These are phyloP conservation scores for Gymnoscelis rufifasciata DNA, from an alignment of 2,888 invertebrate genomes.

Conservation along the genomic window DNA sequence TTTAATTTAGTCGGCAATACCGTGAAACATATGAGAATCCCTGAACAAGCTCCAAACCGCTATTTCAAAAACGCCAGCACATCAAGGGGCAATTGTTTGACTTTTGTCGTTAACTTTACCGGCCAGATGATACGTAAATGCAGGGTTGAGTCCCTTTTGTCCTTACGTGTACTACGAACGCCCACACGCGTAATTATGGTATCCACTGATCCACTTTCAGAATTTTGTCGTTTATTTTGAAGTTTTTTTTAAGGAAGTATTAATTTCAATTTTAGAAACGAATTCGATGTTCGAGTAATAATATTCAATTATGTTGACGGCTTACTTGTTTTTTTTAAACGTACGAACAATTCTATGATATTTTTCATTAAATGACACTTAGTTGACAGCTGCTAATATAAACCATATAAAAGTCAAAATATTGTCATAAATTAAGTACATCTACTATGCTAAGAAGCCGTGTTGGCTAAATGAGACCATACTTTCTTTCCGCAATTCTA, in stretches of 20 bases:
- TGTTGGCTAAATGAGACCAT: no score
- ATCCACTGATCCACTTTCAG: slow-evolving; percentile 32
- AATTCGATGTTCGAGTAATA: no score
- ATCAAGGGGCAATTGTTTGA: slow-evolving; percentile 61
- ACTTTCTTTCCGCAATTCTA: no score
- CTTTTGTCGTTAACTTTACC: slow-evolving; percentile 54
- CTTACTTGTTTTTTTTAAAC: no score
- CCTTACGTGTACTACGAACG: slow-evolving; percentile 27
- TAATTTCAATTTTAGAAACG: no score
- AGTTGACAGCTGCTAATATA: no score
- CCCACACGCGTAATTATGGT: slow-evolving; percentile 44
- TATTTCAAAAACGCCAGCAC: slow-evolving; percentile 48
- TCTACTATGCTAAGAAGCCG: no score
- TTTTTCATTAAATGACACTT: no score
- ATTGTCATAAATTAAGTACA: no score
- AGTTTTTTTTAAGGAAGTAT: not conserved
- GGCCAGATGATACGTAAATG: slow-evolving; percentile 54
- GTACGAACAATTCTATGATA: no score
- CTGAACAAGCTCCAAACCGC: slow-evolving; percentile 31
- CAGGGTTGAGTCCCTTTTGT: slow-evolving; percentile 38
- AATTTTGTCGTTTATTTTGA: slow-evolving; percentile 1
- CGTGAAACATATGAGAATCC: slow-evolving; percentile 24
- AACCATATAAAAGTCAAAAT: no score
- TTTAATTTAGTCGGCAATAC: slow-evolving; percentile 41
- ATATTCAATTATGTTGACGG: no score